Percentiles rank a stretch among this genome's conserved stretches.
Conservation (phyloP, 2,797 vertebrate genomes). For the Mastacembelus armatus region DNA sequence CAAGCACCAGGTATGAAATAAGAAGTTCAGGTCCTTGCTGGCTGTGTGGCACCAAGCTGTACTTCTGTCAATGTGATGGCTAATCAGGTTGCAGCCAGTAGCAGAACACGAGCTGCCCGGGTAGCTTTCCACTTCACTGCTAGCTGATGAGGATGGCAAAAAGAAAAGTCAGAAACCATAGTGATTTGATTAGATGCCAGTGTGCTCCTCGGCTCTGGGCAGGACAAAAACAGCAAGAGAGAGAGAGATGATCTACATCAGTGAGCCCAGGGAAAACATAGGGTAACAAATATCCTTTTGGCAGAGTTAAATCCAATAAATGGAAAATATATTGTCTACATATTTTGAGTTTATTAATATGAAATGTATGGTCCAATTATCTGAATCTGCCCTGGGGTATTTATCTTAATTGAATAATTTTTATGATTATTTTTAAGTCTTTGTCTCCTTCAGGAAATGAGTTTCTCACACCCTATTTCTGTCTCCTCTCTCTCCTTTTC, state of each 20-base stretch:
- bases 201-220: conserved; percentile 27
- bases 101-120: conserved; percentile 27
- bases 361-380: conserved; percentile 26
- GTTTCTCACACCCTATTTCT: conserved; percentile 30
- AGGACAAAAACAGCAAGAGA: conserved; percentile 25
- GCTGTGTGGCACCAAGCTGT: conserved; percentile 1
- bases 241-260: conserved; percentile 28
- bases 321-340: conserved; percentile 21
- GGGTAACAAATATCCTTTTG: conserved; percentile 19
- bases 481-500: not conserved
- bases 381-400: conserved; percentile 10
- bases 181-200: conserved; percentile 43
- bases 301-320: conserved; percentile 33
- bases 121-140: conserved; percentile 15
- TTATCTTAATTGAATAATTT: conserved; percentile 33
- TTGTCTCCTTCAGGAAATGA: conserved; percentile 14
- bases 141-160: conserved; percentile 7
- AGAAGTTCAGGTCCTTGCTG: conserved; percentile 5
- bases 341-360: conserved; percentile 37
- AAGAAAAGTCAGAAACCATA: conserved; percentile 20
- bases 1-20: not conserved
- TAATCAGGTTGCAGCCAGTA: conserved; percentile 36
- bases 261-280: conserved; percentile 26
- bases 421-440: conserved; percentile 27
- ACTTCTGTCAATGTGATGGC: conserved; percentile 24